Evolutionary conservation across 2,888 invertebrate genomes (phyloP), one percentile per base, ranked within the genome.

Genomic region (Drosophila macrothrix): DNA sequence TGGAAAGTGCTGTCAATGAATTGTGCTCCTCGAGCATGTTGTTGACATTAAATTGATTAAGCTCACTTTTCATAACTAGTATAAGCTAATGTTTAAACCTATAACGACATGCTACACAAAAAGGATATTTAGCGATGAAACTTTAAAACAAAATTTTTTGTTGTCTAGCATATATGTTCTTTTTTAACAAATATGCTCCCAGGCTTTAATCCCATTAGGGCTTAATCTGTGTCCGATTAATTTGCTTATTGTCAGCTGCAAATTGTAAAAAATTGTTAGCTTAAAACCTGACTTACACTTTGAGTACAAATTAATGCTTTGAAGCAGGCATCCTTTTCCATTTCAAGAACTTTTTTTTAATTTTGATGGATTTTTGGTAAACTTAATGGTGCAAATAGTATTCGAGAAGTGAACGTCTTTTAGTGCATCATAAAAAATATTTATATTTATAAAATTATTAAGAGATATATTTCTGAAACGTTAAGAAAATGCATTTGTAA

Each of bases 41-140:
- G 78, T 84, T 84, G 71, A 77, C 75, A 80, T 59, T 61, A 73
- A 73, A 88, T 84, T 83, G 75, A 83, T 83, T 72, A 80, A 55
- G 73, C 39, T 35, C 62, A 81, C 72, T 81, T 78, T 69, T 73
- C 54, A 54, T 25, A 54, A 68, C 70, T 53, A 25, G n/a, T 49
- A 12, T 22, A 46, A 65, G 46, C 35, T 39, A 53, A 62, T 39
- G 49, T 22, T 14, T 3, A 16, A 16, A 31, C 5, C 28, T 6
- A n/a, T 10, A 10, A 2, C 3, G 3, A 22, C 19, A 25, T 7
- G 43, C 37, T 46, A 16, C 37, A 29, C 29, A 29, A 28, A 10
- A 41, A 10, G 2, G 1, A 61, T 61, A 41, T 53, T 25, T 5
- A 6, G 3, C 22, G 22, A 14, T 9, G 46, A 25, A 16, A 28